Percentiles rank a stretch among this genome's conserved stretches.
Conservation (phyloP, 2,888 invertebrate species). For the Athalia circularis region DNA sequence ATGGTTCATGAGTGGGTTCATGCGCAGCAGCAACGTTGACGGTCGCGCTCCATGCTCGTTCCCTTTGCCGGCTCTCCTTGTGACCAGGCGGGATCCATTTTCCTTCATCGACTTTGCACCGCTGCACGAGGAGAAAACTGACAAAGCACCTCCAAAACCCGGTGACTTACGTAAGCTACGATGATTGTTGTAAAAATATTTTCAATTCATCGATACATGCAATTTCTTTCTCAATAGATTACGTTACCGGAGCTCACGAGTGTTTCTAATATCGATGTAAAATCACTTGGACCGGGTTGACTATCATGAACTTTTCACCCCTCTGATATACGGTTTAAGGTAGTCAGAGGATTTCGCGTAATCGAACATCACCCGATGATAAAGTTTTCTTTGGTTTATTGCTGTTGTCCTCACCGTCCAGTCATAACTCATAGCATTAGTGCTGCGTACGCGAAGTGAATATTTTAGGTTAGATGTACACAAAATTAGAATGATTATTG, state of each 20-base stretch:
- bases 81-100: slow-evolving; percentile 49
- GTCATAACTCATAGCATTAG: background rate
- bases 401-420: background rate
- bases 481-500: slow-evolving; percentile 24
- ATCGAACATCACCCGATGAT: background rate
- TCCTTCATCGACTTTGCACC: slow-evolving; percentile 52
- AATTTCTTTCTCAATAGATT: background rate
- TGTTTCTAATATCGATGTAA: background rate
- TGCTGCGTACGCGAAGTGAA: background rate
- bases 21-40: too few relatives aligned
- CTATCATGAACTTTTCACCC: background rate
- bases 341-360: background rate
- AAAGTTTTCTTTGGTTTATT: background rate
- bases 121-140: slow-evolving; percentile 49
- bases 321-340: background rate
- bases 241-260: background rate
- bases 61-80: slow-evolving; percentile 17
- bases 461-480: slow-evolving; percentile 22
- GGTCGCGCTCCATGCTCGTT: background rate
- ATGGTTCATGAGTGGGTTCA: too few relatives aligned
- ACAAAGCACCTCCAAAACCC: slow-evolving; percentile 50
- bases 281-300: background rate
- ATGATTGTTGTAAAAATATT: background rate
- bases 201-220: background rate
- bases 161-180: slow-evolving; percentile 62